phyloP scores from a whole-genome alignment of 2,113 vertebrate species.

The Morone chrysops region DNA sequence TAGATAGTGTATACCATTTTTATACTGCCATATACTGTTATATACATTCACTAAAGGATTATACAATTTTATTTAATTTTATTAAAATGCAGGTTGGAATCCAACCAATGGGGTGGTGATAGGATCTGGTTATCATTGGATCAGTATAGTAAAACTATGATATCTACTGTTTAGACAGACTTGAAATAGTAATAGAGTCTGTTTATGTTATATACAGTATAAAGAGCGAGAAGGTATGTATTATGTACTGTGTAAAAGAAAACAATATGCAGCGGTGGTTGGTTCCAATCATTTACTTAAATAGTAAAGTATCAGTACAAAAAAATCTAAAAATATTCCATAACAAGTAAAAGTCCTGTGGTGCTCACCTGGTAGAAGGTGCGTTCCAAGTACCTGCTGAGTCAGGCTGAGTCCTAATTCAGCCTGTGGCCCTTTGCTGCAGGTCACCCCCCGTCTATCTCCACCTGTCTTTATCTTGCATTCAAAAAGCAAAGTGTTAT shows the following conservation, averaged over 20 bases:
- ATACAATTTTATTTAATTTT: conserved; percentile 17
- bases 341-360: not conserved
- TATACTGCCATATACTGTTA: not conserved
- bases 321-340: not conserved
- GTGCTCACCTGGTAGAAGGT: too few species aligned
- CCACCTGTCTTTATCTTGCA: too few species aligned
- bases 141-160: not conserved
- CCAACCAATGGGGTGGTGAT: too few species aligned
- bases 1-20: not conserved
- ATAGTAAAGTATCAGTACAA: not conserved
- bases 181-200: not conserved
- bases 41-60: not conserved
- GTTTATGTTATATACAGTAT: not conserved
- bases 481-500: not conserved
- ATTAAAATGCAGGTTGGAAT: not conserved
- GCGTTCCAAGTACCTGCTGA: too few species aligned
- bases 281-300: not conserved
- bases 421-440: too few species aligned
- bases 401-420: too few species aligned
- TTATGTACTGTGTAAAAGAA: not conserved
- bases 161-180: not conserved
- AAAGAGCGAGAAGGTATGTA: not conserved
- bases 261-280: too few species aligned
- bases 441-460: too few species aligned
- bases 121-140: too few species aligned